Base-by-base conservation (phyloP, 2,888 invertebrate genomes). In the Ormyrus rosae region DNA sequence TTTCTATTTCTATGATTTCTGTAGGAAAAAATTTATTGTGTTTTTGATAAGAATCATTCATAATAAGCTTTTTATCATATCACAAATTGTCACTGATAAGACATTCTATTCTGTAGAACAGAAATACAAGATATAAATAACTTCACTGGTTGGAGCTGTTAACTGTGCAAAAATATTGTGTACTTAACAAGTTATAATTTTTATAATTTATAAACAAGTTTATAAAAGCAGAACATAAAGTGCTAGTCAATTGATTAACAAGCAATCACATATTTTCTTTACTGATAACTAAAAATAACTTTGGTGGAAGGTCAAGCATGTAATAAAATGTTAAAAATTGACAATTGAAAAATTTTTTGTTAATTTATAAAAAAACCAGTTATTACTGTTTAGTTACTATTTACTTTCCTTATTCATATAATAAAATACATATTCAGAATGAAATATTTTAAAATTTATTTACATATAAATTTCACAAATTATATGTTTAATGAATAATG, bases 21-120 rank as follows among this genome's bases (percentile, higher is more conserved):
- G 3, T 34, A 3, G 34, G 34, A 69, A 61, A 48, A 19, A 61
- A 51, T 0, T 53, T 53, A 34, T 46, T 61, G 63, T 4, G 55
- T 10, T 69, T 53, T 45, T 61, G 61, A 53, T 61, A 61, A 76
- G 46, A 69, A 63, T 69, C 63, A 68, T 58, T 48, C 56, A 34
- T 34, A 55, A 9, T 61, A 55, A 60, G 19, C 7, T 60, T 55
- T 34, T 76, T 76, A 68, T 76, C 68, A 69, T 2, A 51, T 46
- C 9, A 51, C n/a, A 45, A 2, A 55, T 45, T 74, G 34, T 19
- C 11, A 61, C 2, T 63, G 76, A 76, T 76, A 69, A 61, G 58
- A 7, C 7, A 46, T 58, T 46, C 19, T 48, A 61, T 61, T 61
- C 3, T 63, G 13, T 19, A 61, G 55, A 76, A 48, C 6, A 67